Evolutionary conservation across 2,797 vertebrate species (phyloP).

Genomic region (Falco columbarius): DNA sequence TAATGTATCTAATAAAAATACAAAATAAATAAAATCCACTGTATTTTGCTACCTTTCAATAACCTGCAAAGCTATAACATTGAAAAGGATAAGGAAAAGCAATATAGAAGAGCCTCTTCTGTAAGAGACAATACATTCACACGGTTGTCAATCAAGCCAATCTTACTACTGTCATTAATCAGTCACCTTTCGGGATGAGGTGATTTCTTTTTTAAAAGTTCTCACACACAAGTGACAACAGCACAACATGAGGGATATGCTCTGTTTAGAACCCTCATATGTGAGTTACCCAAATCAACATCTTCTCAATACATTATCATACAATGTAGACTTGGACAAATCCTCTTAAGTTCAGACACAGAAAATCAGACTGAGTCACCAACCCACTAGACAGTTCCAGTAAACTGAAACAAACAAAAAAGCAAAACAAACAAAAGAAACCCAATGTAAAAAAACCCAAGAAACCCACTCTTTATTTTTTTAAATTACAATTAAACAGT

Average conservation of each 20-base stretch:
- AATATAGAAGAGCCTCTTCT: neutral
- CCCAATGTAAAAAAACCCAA: neutral
- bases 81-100: neutral
- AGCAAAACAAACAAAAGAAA: neutral
- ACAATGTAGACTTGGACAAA: neutral
- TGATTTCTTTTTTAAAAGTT: neutral
- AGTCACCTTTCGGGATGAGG: fast-evolving
- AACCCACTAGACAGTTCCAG: neutral
- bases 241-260: neutral
- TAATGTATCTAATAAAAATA: neutral
- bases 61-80: neutral
- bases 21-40: neutral
- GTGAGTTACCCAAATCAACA: neutral
- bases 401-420: neutral
- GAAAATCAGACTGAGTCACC: neutral
- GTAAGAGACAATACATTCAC: neutral
- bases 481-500: neutral
- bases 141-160: neutral
- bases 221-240: neutral
- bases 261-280: neutral
- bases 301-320: neutral
- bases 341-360: neutral
- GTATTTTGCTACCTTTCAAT: neutral
- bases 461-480: neutral
- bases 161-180: neutral